These are phyloP conservation scores for Subanguina moxae DNA, from an alignment of 1,140 invertebrate species.

Conservation along the genomic window DNA sequence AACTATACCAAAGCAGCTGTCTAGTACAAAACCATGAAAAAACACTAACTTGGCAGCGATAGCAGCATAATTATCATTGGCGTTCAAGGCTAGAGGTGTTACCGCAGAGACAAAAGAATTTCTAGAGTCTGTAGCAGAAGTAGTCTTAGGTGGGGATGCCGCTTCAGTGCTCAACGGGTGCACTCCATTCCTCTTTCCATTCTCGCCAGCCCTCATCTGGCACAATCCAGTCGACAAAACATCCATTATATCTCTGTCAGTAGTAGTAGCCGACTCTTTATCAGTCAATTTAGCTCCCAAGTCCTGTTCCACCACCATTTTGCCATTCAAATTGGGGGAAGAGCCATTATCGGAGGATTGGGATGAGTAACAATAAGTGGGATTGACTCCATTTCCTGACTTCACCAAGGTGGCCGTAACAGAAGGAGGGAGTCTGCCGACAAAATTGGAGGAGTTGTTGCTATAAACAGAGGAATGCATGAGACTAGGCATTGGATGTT, in stretches of 20 bases:
- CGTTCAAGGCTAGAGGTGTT: no score
- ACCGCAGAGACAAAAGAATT: no score
- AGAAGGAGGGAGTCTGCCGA: conserved; percentile 1
- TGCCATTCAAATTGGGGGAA: not conserved
- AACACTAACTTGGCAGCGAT: no score
- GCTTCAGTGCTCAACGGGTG: not conserved
- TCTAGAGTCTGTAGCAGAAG: no score
- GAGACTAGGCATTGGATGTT: not conserved
- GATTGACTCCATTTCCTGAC: not conserved
- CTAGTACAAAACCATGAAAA: no score
- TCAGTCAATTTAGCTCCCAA: not conserved
- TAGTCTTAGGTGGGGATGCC: no score
- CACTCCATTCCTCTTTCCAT: not conserved
- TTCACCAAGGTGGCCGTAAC: conserved; percentile 4
- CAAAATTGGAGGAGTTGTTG: not conserved
- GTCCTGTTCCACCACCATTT: not conserved
- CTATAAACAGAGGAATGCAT: not conserved
- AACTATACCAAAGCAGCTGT: no score
- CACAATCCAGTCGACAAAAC: not conserved
- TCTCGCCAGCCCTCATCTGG: not conserved
- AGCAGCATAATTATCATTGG: no score
- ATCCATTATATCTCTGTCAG: not conserved
- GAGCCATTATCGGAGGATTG: not conserved
- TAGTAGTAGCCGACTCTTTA: not conserved
- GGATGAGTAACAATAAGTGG: not conserved